Conservation (phyloP, 2,113 vertebrate genomes). For the Hippocampus guttulatus region DNA sequence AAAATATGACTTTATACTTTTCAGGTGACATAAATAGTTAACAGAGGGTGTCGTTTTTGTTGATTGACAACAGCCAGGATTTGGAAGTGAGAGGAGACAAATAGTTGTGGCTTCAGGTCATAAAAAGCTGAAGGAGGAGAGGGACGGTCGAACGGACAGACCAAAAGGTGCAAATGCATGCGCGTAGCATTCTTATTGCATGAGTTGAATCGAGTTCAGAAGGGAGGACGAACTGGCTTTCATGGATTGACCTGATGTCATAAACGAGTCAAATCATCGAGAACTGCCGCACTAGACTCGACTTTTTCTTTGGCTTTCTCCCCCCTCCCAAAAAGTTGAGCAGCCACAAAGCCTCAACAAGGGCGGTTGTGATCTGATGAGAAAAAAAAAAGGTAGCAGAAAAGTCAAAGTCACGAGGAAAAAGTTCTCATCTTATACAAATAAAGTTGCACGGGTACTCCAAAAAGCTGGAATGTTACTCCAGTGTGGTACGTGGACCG, state of each 20-base stretch:
- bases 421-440: too few relatives aligned
- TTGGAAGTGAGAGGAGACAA: constrained; percentile 30
- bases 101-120: neutral
- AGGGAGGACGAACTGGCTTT: too few relatives aligned
- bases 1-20: neutral
- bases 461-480: too few relatives aligned
- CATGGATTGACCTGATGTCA: neutral
- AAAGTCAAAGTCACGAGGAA: too few relatives aligned
- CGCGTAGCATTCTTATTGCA: neutral
- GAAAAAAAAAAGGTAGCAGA: neutral
- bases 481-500: too few relatives aligned
- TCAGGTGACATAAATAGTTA: constrained; percentile 22
- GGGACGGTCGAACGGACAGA: neutral
- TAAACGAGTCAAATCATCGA: neutral
- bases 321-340: too few relatives aligned
- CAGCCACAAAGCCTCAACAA: too few relatives aligned
- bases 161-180: neutral
- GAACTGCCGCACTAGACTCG: too few relatives aligned
- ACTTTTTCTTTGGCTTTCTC: too few relatives aligned
- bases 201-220: neutral
- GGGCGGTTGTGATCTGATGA: neutral
- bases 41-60: constrained; percentile 35
- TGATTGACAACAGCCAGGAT: constrained; percentile 23
- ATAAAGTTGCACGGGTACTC: too few relatives aligned
- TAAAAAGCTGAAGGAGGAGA: neutral